A percentile compares a stretch with the other conserved stretches of the same genome.
Evolutionary conservation across 2,113 vertebrate species (phyloP).

Genomic region (Dinomys branickii): DNA sequence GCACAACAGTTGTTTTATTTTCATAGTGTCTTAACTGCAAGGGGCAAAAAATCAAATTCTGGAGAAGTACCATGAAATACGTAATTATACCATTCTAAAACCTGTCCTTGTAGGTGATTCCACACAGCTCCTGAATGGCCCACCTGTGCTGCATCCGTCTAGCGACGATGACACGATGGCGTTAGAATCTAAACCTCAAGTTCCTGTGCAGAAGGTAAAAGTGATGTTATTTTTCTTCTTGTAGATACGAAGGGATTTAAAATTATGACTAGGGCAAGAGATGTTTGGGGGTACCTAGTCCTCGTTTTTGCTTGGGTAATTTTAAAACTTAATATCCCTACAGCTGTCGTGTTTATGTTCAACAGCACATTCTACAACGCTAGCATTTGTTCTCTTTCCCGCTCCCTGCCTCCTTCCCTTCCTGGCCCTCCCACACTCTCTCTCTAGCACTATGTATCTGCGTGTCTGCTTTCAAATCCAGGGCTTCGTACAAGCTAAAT

Average conservation of each 20-base stretch:
- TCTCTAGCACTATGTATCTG: background rate
- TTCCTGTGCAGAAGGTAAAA: conserved; percentile 82
- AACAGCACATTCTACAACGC: background rate
- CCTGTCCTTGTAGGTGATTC: conserved; percentile 68
- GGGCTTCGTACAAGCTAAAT: background rate
- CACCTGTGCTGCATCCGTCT: conserved; percentile 27
- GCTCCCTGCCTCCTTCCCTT: background rate
- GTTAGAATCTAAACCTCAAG: conserved; percentile 55
- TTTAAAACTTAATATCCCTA: background rate
- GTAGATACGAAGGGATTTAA: conserved; percentile 34
- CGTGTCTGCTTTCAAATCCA: background rate
- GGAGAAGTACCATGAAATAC: conserved; percentile 28
- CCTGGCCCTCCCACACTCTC: background rate
- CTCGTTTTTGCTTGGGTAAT: conserved; percentile 23
- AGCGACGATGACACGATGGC: background rate
- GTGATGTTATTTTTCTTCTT: background rate
- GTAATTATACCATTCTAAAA: conserved; percentile 53
- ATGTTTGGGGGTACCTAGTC: conserved; percentile 7
- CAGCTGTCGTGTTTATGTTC: background rate
- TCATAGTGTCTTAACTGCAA: background rate
- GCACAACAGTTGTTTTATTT: conserved; percentile 23
- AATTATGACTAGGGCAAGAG: background rate
- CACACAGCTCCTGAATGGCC: background rate
- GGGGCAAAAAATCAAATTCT: background rate
- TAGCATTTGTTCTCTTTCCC: background rate